Conservation (phyloP, 2,888 invertebrate genomes). For the Spilarctia lutea region DNA sequence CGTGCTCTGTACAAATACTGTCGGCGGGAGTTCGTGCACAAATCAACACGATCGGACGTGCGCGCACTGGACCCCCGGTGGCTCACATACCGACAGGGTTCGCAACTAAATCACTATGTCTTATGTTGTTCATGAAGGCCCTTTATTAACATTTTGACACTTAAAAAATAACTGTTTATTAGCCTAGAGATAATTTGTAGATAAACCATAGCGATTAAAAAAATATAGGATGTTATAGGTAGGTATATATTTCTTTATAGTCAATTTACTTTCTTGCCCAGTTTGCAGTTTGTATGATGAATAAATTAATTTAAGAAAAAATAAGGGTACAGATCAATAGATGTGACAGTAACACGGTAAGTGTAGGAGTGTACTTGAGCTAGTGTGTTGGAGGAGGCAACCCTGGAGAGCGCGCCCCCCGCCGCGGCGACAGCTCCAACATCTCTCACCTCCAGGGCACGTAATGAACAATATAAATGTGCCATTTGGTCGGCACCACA, state of each 20-base stretch:
- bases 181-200: background rate
- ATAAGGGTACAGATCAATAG: background rate
- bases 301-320: background rate
- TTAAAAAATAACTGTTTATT: background rate
- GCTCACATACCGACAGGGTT: slow-evolving; percentile 64
- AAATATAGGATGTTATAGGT: background rate
- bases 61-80: slow-evolving; percentile 72
- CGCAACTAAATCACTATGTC: background rate
- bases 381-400: slow-evolving; percentile 45
- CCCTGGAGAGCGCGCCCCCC: slow-evolving; percentile 70
- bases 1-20: slow-evolving; percentile 78
- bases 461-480: slow-evolving; percentile 84
- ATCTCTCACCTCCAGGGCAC: slow-evolving; percentile 82
- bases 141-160: background rate
- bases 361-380: background rate
- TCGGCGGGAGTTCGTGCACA: slow-evolving; percentile 83
- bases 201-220: background rate
- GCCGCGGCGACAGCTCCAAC: slow-evolving; percentile 78
- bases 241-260: background rate
- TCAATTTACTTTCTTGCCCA: background rate
- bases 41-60: slow-evolving; percentile 79
- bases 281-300: background rate
- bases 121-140: background rate
- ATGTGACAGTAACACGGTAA: background rate
- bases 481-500: slow-evolving; percentile 67